Base-by-base conservation (phyloP, 2,113 vertebrate species). In the Dromiciops gliroides region DNA sequence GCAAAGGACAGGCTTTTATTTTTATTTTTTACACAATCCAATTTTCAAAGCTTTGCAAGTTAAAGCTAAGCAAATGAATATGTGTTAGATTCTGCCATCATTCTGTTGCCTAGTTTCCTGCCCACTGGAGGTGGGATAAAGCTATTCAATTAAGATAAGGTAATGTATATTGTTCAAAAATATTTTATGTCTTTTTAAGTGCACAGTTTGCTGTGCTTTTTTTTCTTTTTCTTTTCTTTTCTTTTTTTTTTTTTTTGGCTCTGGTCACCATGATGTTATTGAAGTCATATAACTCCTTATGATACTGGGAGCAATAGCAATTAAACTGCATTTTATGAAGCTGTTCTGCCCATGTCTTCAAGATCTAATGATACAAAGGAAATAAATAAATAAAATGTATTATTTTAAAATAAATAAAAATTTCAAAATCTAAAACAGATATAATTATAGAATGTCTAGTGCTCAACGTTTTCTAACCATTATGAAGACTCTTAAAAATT, bases 101-200 rank as follows among this genome's bases (percentile, higher is more conserved):
- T 95, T 95, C 3, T 97, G 51, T 93, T 89, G 52, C 96, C 56
- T 94, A 91, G 91, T 97, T 44, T 96, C 97, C 75, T 93, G 92
- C 50, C 95, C 97, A 95, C 95, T 94, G 93, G 93, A 94, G 97
- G 90, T 50, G 60, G 95, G 96, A 96, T 95, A 93, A 95, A 97
- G 83, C 83, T 97, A 97, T 96, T 98, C 91, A 95, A 95, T 98
- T 98, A 98, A 95, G 91, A 98, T 96, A 98, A 98, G 94, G 97
- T 95, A 95, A 89, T 90, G 48, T 49, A 92, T 92, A 97, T 94
- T 97, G 92, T 96, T 98, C 91, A 91, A 93, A 97, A 98, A 97
- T 94, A 97, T 51, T 95, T 97, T 95, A 93, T 91, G 48, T 92
- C 92, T 50, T 96, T 97, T 97, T 97, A 95, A 98, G 91, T 44